Evolutionary conservation across 2,888 invertebrate species (phyloP), one percentile per base, ranked within the genome.

Genomic region (Caenorhabditis wallacei): DNA sequence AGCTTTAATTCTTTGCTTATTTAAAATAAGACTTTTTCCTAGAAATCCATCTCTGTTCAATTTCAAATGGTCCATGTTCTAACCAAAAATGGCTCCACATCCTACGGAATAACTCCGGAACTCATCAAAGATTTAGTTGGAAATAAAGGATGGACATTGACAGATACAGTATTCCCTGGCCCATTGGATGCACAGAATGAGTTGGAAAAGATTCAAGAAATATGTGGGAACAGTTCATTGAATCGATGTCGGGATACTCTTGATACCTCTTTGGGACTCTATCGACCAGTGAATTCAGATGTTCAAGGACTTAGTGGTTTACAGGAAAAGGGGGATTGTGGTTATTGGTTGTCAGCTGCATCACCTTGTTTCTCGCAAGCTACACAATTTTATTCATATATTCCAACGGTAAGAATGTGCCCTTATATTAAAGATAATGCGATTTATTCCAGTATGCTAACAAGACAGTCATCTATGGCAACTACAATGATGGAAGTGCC

Each of bases 11-110:
- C 10, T 26, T 46, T 16, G 24, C 7, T 0, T 30, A 30, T 30
- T 8, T 30, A 30, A 8, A 30, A 1, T 0, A 48, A 20, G 37
- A 18, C 24, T 18, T 24, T 57, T 70, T 20, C 64, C n/a, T n/a
- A 74, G 74, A 74, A 74, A 30, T 11, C 74, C 20, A 53, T 74
- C 11, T 74, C 74, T 7, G 64, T 64, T 26, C 53, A 40, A 20
- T 74, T 74, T 35, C 43, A 74, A n/a, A 26, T 64, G 26, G 64
- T 64, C 0, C 63, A 20, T 2, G 26, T 18, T 2, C 56, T 74
- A n/a, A 56, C 43, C 30, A 74, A 74, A 46, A 26, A 26, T 20
- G 54, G 20, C 7, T 7, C 18, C 4, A 56, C 16, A 2, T 56
- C 64, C 46, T 64, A n/a, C n/a, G 74, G 20, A 1, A 13, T 61